These are phyloP conservation scores for Elegia similella DNA, from an alignment of 2,888 invertebrate genomes.

Conservation along the genomic window DNA sequence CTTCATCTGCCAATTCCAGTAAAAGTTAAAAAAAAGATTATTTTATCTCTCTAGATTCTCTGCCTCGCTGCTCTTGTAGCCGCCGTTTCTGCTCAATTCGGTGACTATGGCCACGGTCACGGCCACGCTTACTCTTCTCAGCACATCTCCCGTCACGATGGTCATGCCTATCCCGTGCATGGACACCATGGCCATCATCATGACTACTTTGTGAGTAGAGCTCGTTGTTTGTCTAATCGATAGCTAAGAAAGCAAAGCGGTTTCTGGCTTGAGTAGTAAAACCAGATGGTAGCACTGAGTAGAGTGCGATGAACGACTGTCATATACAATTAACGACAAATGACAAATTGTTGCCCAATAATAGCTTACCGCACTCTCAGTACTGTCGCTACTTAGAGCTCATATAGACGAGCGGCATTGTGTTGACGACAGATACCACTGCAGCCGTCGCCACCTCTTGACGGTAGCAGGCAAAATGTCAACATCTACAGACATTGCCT, in stretches of 20 bases:
- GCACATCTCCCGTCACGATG: conserved; percentile 34
- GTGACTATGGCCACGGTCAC: conserved; percentile 41
- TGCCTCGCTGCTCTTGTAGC: conserved; percentile 21
- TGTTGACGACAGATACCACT: too few species aligned
- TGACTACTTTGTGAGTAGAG: conserved; percentile 23
- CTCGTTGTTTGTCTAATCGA: background rate
- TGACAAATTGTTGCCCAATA: too few species aligned
- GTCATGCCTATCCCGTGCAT: conserved; percentile 27
- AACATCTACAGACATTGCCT: too few species aligned
- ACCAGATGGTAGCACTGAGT: too few species aligned
- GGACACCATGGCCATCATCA: conserved; percentile 19
- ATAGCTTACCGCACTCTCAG: too few species aligned
- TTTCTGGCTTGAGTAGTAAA: too few species aligned
- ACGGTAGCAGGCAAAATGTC: too few species aligned
- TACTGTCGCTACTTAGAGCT: too few species aligned
- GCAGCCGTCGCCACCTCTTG: too few species aligned
- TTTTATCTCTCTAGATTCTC: background rate
- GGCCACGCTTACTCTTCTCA: conserved; percentile 37
- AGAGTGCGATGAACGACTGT: too few species aligned
- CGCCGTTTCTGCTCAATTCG: conserved; percentile 18
- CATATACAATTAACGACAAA: too few species aligned
- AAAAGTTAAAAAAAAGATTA: background rate
- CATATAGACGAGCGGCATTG: too few species aligned
- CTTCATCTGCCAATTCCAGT: background rate
- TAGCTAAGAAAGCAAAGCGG: background rate